Conservation (phyloP, 1,140 invertebrate species). For the Holcopasites calliopsidis region DNA sequence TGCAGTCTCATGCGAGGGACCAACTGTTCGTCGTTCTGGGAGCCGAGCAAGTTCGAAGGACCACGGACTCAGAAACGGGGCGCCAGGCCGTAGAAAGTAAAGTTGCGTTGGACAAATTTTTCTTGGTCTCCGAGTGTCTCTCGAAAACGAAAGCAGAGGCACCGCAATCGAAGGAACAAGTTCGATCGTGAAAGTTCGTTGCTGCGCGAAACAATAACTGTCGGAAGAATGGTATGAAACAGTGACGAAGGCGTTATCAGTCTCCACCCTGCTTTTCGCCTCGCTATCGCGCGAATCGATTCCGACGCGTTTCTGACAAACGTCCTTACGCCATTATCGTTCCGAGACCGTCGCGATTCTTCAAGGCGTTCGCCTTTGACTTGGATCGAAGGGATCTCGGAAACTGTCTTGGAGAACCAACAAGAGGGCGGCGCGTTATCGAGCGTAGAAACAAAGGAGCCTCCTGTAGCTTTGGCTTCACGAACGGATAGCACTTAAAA, state of each 20-base stretch:
- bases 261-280: not conserved
- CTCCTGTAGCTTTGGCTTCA: not conserved
- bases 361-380: conserved; percentile 31
- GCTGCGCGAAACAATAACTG: conserved; percentile 58
- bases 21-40: conserved; percentile 22
- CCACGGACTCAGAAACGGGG: too few species aligned
- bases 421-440: conserved; percentile 41
- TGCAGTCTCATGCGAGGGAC: conserved; percentile 47
- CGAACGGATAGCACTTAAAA: conserved; percentile 21
- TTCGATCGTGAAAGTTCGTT: conserved; percentile 58
- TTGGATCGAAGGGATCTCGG: conserved; percentile 5
- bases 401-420: not conserved
- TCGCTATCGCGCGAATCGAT: not conserved
- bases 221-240: conserved; percentile 55
- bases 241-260: conserved; percentile 45
- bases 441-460: conserved; percentile 51
- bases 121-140: too few species aligned
- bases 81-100: too few species aligned
- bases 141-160: too few species aligned
- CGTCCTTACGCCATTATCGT: conserved; percentile 34
- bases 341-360: conserved; percentile 38
- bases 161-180: conserved; percentile 19
- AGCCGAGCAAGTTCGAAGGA: conserved; percentile 37
- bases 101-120: too few species aligned
- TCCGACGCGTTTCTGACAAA: conserved; percentile 39